Evolutionary conservation across 37 sponge, comb jelly and placozoan species (phyloP), one percentile per base, ranked within the genome.

Genomic region (Dysidea cf. avara): DNA sequence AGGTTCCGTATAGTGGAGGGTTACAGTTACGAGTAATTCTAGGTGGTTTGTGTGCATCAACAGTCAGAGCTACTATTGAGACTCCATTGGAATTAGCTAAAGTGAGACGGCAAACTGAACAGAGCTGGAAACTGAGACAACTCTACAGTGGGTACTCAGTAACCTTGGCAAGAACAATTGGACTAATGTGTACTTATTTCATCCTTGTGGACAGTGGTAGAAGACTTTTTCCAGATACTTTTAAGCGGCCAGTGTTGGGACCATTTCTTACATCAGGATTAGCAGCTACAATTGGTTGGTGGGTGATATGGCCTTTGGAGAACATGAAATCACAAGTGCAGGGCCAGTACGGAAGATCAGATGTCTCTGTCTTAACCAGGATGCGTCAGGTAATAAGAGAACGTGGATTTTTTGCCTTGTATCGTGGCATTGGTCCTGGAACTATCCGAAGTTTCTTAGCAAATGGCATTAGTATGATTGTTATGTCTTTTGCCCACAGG

Each of bases 261-360:
- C 99, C 99, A 0, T 97, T 97, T 74, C 66, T 97, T 20, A 64
- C 86, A 37, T 93, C 99, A 0, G 97, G 97, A 2, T 46, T 82
- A 0, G 90, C 96, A 0, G 92, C 96, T 6, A 96, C 96, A n/a
- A 4, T 88, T 12, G 91, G 80, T 20, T 97, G 99, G 99, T 97
- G 99, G 99, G 73, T 97, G 47, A 90, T 97, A 17, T 97, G 99
- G 99, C 99, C 99, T 4, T 72, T 97, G n/a, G 99, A 97, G 67
- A 82, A 93, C 66, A 97, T 97, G 99, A 97, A 97, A 66, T 94
- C 94, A 0, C 99, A 97, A 63, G 29, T 87, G 93, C 99, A 97
- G 72, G 86, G 88, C 0, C 64, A 68, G 53, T 93, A 93, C 57
- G 94, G 94, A 3, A 58, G 67, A 29, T 72, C 82, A 61, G 68